Evolutionary conservation across 2,113 vertebrate species (phyloP), one percentile per base, ranked within the genome.

Genomic region (Sarotherodon lohbergeri): DNA sequence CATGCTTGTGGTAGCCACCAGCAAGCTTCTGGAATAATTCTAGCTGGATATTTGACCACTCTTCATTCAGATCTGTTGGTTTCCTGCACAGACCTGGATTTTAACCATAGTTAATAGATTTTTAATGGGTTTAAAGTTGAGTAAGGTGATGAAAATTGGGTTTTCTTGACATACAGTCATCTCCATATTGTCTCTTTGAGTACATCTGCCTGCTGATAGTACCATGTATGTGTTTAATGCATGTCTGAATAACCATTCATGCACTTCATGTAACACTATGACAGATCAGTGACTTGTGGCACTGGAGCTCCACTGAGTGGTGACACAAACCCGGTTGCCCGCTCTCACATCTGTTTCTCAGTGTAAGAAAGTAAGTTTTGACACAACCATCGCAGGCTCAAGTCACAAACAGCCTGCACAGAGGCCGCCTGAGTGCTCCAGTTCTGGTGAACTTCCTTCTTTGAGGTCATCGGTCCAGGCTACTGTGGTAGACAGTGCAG

Each of bases 391-490:
- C 5, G 5, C 78, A 78, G 81, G 22, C 46, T 29, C 43, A 34
- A 48, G 71, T 54, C 41, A 43, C 63, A 85, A 59, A 11, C 59
- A 57, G 19, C 50, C 89, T 71, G 41, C 86, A 81, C 59, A 81
- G 22, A 48, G 24, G 32, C 79, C 4, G 1, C 59, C 66, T 4
- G 66, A 84, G 71, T 81, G 59, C 85, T 54, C 19, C 56, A 56
- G 48, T 29, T 80, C 46, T 85, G 81, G 9, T 89, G 88, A 95
- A 89, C 92, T 87, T 92, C 84, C 82, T 27, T 10, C 56, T 81
- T 46, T 12, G 55, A 89, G 94, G 93, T 96, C 95, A 94, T 52
- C 71, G 27, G 85, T 87, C 87, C 27, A 29, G 61, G 81, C 61
- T 56, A n/a, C 2, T 41, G 16, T 17, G 27, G 86, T 93, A 87